phyloP scores from a whole-genome alignment of 2,888 invertebrate species.

The Pyrocoelia pectoralis region DNA sequence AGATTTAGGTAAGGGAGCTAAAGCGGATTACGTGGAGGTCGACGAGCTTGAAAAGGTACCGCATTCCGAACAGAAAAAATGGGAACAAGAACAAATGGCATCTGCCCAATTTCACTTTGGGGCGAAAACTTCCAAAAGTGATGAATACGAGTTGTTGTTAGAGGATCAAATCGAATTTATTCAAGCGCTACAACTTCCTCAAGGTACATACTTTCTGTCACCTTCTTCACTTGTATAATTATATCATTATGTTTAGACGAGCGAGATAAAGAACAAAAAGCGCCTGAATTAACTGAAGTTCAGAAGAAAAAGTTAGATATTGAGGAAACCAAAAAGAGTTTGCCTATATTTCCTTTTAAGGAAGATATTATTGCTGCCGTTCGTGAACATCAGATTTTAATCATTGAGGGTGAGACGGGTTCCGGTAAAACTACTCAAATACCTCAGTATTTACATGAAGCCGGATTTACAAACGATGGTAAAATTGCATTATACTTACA shows the following conservation, averaged over 20 bases:
- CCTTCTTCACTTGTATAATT: too few species aligned
- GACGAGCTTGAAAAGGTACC: conserved; percentile 86
- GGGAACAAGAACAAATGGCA: conserved; percentile 97
- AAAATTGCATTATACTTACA: conserved; percentile 22
- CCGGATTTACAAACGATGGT: conserved; percentile 83
- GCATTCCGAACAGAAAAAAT: conserved; percentile 88
- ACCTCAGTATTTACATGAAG: conserved; percentile 96
- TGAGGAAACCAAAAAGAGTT: conserved; percentile 88
- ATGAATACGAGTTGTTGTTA: conserved; percentile 91
- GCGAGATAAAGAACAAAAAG: conserved; percentile 64
- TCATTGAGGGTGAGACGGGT: conserved; percentile 98
- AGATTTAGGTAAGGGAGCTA: conserved; percentile 78
- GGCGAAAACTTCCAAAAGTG: conserved; percentile 71
- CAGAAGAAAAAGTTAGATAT: conserved; percentile 82
- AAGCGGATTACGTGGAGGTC: conserved; percentile 81
- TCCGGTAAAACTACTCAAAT: conserved; percentile 99
- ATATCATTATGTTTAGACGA: conserved; percentile 53
- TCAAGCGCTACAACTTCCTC: conserved; percentile 81
- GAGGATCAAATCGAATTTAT: conserved; percentile 99
- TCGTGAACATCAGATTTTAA: conserved; percentile 85
- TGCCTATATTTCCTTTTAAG: conserved; percentile 94
- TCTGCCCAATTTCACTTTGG: conserved; percentile 94
- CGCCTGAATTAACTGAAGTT: conserved; percentile 70
- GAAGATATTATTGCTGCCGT: conserved; percentile 91
- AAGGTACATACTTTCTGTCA: conserved; percentile 64